These are phyloP conservation scores for Micromesistius poutassou DNA, from an alignment of 2,797 vertebrate species.

Conservation along the genomic window DNA sequence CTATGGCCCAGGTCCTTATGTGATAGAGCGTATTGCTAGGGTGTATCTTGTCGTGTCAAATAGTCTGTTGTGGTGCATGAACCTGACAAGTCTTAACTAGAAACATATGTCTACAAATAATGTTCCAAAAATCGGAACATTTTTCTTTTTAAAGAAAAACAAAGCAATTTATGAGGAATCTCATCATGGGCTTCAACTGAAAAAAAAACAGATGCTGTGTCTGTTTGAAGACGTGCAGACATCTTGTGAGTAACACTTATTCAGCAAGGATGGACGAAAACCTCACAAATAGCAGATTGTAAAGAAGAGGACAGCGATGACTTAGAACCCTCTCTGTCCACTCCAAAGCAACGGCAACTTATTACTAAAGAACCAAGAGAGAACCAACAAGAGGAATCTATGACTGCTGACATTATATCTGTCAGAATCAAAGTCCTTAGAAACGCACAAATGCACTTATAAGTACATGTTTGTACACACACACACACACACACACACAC, in stretches of 20 bases:
- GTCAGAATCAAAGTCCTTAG: neutral
- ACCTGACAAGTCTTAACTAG: neutral
- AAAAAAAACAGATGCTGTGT: neutral
- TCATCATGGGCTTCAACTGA: neutral
- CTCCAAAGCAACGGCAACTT: slow-evolving; percentile 1
- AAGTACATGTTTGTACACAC: neutral
- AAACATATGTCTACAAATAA: neutral
- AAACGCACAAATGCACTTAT: neutral
- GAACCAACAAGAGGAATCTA: no score
- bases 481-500: neutral
- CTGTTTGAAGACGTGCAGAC: neutral
- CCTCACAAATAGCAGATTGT: slow-evolving; percentile 13
- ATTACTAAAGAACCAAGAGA: no score
- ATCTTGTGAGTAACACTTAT: slow-evolving; percentile 3
- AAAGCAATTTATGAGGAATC: slow-evolving; percentile 1
- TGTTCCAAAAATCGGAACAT: neutral
- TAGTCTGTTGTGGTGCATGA: neutral
- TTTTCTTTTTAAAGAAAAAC: neutral
- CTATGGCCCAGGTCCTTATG: neutral
- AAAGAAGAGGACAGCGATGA: neutral
- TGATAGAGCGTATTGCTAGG: neutral
- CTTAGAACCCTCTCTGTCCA: neutral
- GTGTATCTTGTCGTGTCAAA: neutral
- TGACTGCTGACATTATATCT: neutral
- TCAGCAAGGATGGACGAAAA: neutral